Evolutionary conservation across 2,797 vertebrate species (phyloP).

Genomic region (Falco concolor): DNA sequence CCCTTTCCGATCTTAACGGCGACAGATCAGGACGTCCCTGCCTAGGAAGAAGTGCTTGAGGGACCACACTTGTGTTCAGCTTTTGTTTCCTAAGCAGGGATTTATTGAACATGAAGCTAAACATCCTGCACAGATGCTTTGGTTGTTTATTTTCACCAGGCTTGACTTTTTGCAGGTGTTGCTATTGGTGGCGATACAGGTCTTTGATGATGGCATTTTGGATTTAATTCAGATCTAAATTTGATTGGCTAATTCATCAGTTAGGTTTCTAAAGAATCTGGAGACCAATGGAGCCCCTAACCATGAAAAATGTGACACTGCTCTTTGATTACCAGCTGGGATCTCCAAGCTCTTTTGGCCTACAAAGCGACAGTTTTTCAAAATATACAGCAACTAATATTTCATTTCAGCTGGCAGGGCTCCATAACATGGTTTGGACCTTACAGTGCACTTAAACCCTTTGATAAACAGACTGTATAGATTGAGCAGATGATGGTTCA

Average conservation of each 20-base stretch:
- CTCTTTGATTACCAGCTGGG: slow-evolving; percentile 34
- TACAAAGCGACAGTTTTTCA: slow-evolving; percentile 37
- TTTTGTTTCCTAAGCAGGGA: neutral
- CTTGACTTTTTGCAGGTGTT: neutral
- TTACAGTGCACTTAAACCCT: slow-evolving; percentile 21
- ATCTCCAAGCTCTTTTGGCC: slow-evolving; percentile 31
- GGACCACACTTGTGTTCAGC: neutral
- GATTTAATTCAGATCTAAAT: slow-evolving; percentile 35
- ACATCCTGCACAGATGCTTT: neutral
- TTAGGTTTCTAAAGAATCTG: neutral
- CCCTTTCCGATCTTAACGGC: neutral
- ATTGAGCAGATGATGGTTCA: slow-evolving; percentile 57
- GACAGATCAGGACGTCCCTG: neutral
- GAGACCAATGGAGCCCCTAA: neutral
- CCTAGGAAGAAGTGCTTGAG: neutral
- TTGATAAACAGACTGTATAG: slow-evolving; percentile 53
- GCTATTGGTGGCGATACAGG: neutral
- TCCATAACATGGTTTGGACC: slow-evolving; percentile 56
- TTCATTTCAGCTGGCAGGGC: slow-evolving; percentile 52
- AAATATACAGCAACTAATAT: slow-evolving; percentile 55
- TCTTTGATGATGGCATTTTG: neutral
- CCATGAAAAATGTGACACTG: slow-evolving; percentile 40
- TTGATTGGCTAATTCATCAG: slow-evolving; percentile 29
- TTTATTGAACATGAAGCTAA: neutral
- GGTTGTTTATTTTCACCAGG: neutral